Evolutionary conservation across 2,888 invertebrate genomes (phyloP).

Genomic region (Chrysolina haemoptera): DNA sequence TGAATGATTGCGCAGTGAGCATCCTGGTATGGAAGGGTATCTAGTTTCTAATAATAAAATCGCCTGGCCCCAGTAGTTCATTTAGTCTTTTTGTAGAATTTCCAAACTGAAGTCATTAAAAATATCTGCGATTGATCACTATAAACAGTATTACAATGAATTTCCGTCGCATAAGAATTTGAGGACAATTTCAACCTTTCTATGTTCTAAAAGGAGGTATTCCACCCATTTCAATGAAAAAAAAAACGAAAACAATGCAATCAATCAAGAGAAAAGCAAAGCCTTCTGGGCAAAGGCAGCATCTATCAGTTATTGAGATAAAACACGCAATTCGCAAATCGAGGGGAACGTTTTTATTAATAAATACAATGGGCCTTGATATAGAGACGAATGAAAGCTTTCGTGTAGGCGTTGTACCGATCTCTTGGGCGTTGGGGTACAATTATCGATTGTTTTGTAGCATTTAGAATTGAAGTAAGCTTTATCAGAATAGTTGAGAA

Average conservation of each 20-base stretch:
- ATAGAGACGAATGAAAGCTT: slow-evolving; percentile 65
- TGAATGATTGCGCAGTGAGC: too few relatives aligned
- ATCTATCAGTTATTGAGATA: slow-evolving; percentile 49
- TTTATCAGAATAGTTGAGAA: not conserved
- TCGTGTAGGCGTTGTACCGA: slow-evolving; percentile 63
- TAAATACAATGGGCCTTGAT: slow-evolving; percentile 65
- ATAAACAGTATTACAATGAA: too few relatives aligned
- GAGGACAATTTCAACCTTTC: not conserved
- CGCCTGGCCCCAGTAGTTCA: too few relatives aligned
- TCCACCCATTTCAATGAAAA: slow-evolving; percentile 42
- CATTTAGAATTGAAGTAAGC: not conserved
- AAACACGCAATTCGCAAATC: slow-evolving; percentile 66
- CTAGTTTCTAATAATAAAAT: too few relatives aligned
- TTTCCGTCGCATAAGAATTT: too few relatives aligned
- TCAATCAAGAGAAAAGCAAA: slow-evolving; percentile 54
- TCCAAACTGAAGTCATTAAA: too few relatives aligned
- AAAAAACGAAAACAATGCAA: slow-evolving; percentile 54
- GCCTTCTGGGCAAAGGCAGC: slow-evolving; percentile 52
- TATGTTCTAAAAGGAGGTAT: not conserved
- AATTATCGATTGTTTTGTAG: slow-evolving; percentile 48
- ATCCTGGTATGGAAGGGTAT: too few relatives aligned
- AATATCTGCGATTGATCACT: too few relatives aligned
- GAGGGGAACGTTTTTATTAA: slow-evolving; percentile 60
- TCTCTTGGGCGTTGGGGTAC: slow-evolving; percentile 61
- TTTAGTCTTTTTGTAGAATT: too few relatives aligned